A percentile compares a stretch with the other conserved stretches of the same genome.
These are phyloP conservation scores for Tholera decimalis DNA, from an alignment of 2,888 invertebrate genomes.

Conservation along the genomic window DNA sequence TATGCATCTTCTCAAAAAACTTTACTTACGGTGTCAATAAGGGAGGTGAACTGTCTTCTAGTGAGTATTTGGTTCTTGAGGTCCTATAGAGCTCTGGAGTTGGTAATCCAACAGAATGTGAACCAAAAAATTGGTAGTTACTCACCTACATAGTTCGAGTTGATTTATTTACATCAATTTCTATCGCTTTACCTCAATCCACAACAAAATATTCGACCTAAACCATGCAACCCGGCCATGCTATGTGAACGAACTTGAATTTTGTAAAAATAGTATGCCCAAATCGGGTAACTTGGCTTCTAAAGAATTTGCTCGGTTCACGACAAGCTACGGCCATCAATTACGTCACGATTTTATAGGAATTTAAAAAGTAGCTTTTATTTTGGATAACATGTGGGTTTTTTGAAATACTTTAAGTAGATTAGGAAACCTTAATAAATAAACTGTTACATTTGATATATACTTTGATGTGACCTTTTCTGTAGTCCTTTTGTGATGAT, in stretches of 20 bases:
- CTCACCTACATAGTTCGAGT: not conserved
- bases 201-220: constrained; percentile 3
- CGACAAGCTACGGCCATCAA: constrained; percentile 40
- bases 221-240: constrained; percentile 6
- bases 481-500: not conserved
- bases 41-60: not conserved
- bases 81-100: not conserved
- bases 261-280: constrained; percentile 57
- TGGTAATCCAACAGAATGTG: not conserved
- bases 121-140: not conserved
- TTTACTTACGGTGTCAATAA: not conserved
- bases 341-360: constrained; percentile 43
- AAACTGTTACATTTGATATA: no score
- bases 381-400: constrained; percentile 22
- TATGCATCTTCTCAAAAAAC: not conserved
- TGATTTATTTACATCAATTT: not conserved
- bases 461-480: not conserved
- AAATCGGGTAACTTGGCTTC: constrained; percentile 54
- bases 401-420: not conserved
- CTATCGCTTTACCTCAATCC: not conserved
- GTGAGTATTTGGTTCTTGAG: not conserved
- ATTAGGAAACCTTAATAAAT: constrained; percentile 1
- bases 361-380: constrained; percentile 26
- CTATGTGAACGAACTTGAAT: constrained; percentile 62
- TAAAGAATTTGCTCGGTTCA: constrained; percentile 59